phyloP scores from a whole-genome alignment of 2,113 vertebrate genomes.

The Misgurnus anguillicaudatus region DNA sequence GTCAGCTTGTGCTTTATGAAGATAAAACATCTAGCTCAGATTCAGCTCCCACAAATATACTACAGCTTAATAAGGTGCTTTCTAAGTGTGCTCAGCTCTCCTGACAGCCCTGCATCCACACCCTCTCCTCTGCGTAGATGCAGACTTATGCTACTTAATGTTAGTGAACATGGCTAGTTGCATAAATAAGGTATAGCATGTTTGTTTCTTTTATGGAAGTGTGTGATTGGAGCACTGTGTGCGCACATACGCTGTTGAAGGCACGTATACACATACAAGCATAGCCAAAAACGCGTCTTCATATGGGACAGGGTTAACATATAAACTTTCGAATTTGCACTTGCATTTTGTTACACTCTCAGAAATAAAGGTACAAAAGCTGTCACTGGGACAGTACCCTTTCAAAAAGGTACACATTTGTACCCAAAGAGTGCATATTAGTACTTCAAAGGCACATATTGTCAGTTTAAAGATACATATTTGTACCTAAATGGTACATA shows the following conservation, averaged over 20 bases:
- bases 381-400: no score
- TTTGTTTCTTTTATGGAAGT: background rate
- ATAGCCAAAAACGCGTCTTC: background rate
- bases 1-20: background rate
- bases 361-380: no score
- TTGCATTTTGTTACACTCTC: no score
- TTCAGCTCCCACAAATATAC: background rate
- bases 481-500: no score
- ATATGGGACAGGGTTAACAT: background rate
- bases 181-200: background rate
- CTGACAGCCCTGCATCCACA: background rate
- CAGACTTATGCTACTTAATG: background rate
- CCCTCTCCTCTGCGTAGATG: constrained; percentile 17
- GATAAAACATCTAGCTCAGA: background rate
- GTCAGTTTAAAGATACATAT: no score
- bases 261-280: background rate
- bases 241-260: background rate
- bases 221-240: background rate
- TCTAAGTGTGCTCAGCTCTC: background rate
- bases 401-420: no score
- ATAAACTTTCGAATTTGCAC: background rate
- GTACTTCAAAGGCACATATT: no score
- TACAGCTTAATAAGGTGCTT: background rate
- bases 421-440: no score
- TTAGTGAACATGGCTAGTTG: background rate